These are phyloP conservation scores for Pheosia tremula DNA, from an alignment of 2,888 invertebrate genomes.

Conservation along the genomic window DNA sequence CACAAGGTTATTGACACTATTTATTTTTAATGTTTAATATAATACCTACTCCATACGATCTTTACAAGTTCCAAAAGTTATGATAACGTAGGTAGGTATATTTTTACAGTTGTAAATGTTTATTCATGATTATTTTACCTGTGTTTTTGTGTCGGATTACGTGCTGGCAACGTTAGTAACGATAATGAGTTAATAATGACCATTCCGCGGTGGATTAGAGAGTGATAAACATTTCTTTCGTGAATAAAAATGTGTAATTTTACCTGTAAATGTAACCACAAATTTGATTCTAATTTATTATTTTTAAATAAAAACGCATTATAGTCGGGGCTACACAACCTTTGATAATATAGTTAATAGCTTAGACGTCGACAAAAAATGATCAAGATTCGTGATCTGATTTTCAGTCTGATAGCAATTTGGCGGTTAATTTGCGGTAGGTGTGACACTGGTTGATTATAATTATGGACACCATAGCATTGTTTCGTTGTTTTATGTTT, in stretches of 20 bases:
- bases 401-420: no score
- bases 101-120: conserved; percentile 16
- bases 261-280: conserved; percentile 34
- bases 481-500: no score
- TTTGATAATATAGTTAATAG: neutral
- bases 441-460: no score
- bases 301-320: conserved; percentile 25
- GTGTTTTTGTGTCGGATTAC: conserved; percentile 33
- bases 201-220: conserved; percentile 31
- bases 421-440: no score
- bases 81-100: neutral
- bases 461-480: no score
- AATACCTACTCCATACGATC: no score
- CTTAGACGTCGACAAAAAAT: neutral
- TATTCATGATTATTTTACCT: conserved; percentile 27
- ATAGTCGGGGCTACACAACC: neutral
- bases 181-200: conserved; percentile 48
- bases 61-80: neutral
- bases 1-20: no score
- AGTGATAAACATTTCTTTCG: conserved; percentile 41
- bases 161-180: conserved; percentile 31
- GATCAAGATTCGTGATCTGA: no score
- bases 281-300: conserved; percentile 38
- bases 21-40: no score
- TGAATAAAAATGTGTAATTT: conserved; percentile 38